phyloP scores from a whole-genome alignment of 2,888 invertebrate genomes.

The Drosophila ustulata region DNA sequence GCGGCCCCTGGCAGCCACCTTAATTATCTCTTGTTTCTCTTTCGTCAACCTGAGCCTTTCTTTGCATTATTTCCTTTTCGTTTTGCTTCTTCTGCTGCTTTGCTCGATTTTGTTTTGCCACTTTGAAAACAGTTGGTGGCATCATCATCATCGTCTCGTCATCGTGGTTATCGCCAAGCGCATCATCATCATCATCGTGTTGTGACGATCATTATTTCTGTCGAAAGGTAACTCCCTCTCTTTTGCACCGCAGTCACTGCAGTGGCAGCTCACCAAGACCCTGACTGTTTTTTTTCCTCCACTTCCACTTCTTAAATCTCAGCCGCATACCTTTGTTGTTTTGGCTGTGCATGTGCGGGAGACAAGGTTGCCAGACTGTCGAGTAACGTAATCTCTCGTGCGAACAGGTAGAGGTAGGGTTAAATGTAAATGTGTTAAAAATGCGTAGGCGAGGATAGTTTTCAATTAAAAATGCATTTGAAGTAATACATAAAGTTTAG shows the following conservation, averaged over 20 bases:
- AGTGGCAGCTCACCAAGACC: conserved; percentile 54
- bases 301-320: conserved; percentile 49
- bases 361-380: conserved; percentile 65
- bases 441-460: not conserved
- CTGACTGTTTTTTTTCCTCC: conserved; percentile 49
- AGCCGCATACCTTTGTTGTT: conserved; percentile 61
- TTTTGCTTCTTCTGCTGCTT: conserved; percentile 24
- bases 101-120: conserved; percentile 52
- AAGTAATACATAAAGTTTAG: not conserved
- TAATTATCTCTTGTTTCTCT: conserved; percentile 66
- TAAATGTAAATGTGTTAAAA: not conserved
- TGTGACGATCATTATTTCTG: conserved; percentile 18
- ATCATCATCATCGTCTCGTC: conserved; percentile 20
- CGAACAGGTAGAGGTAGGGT: conserved; percentile 14
- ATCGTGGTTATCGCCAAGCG: conserved; percentile 23
- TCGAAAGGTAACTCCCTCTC: conserved; percentile 60
- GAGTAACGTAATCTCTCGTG: not conserved
- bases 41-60: conserved; percentile 36
- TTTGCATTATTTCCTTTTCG: conserved; percentile 28
- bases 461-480: not conserved
- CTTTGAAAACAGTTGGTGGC: conserved; percentile 62
- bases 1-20: conserved; percentile 55
- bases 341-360: conserved; percentile 37
- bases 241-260: conserved; percentile 29
- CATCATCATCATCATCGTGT: conserved; percentile 26